These are phyloP conservation scores for Diaperis boleti DNA, from an alignment of 2,888 invertebrate genomes.

Conservation along the genomic window DNA sequence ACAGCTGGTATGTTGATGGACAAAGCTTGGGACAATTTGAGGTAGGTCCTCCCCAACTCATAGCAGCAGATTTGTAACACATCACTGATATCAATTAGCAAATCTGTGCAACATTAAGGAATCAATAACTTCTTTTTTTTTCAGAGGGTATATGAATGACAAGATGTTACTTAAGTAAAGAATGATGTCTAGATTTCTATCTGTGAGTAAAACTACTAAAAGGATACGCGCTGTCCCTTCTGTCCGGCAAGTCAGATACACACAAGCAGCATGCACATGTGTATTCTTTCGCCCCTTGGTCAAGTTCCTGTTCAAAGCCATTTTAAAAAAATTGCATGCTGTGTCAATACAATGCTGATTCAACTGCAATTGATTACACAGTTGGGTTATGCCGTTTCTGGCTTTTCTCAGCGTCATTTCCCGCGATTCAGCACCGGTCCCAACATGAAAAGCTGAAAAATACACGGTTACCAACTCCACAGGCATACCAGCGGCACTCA, in stretches of 20 bases:
- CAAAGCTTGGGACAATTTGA: conserved; percentile 87
- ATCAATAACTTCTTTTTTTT: too few relatives aligned
- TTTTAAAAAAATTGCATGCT: conserved; percentile 93
- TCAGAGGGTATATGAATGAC: too few relatives aligned
- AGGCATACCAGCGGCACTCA: conserved; percentile 21
- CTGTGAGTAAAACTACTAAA: conserved; percentile 40
- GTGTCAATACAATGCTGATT: conserved; percentile 94
- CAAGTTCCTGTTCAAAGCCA: conserved; percentile 85
- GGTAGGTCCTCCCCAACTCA: conserved; percentile 92
- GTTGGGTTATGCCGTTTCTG: conserved; percentile 83
- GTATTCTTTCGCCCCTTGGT: conserved; percentile 92
- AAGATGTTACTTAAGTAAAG: too few relatives aligned
- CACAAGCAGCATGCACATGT: conserved; percentile 96
- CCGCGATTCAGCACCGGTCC: conserved; percentile 88
- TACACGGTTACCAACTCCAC: background rate
- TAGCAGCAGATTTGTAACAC: conserved; percentile 97
- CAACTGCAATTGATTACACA: conserved; percentile 89
- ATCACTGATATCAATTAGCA: conserved; percentile 97
- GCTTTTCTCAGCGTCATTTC: conserved; percentile 93
- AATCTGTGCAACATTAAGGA: conserved; percentile 73
- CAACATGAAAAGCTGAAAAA: conserved; percentile 79
- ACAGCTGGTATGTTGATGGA: conserved; percentile 91
- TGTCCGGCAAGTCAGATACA: conserved; percentile 96
- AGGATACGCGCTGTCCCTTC: conserved; percentile 91
- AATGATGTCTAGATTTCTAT: too few relatives aligned